Percentiles rank a stretch among this genome's conserved stretches.
Conservation (phyloP, 2,113 vertebrate genomes). For the Paralichthys olivaceus region DNA sequence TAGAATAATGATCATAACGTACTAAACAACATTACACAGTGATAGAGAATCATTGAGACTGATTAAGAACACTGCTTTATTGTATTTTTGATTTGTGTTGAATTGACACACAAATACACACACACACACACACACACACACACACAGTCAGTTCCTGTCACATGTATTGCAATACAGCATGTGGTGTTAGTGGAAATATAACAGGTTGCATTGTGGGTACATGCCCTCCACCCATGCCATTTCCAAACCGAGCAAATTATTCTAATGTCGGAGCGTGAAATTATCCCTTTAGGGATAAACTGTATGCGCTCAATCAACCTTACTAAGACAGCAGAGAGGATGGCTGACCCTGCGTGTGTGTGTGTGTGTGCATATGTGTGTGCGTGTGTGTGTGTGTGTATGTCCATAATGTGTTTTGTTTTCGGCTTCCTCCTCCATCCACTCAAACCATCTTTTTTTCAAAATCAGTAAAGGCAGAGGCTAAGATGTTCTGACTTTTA, state of each 20-base stretch:
- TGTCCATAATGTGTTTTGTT: constrained; percentile 5
- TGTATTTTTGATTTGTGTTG: too few species aligned
- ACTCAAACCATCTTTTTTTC: constrained; percentile 34
- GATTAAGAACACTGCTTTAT: too few species aligned
- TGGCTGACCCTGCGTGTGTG: constrained; percentile 18
- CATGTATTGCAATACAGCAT: constrained; percentile 14
- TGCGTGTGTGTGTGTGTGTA: not conserved
- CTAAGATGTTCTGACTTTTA: too few species aligned
- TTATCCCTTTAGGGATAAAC: constrained; percentile 71
- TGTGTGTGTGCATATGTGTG: not conserved
- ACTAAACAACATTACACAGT: too few species aligned
- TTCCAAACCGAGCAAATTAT: constrained; percentile 78
- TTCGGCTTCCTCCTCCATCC: constrained; percentile 33
- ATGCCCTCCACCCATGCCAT: constrained; percentile 71
- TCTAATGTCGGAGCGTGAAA: constrained; percentile 78
- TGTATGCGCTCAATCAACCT: constrained; percentile 64
- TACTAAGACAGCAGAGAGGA: constrained; percentile 48
- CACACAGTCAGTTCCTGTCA: not conserved
- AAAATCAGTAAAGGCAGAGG: not conserved
- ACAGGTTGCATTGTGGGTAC: constrained; percentile 65
- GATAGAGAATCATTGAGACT: too few species aligned
- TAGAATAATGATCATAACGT: too few species aligned
- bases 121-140: not conserved
- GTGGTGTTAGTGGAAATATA: constrained; percentile 61
- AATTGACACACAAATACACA: not conserved